Evolutionary conservation across 2,888 invertebrate species (phyloP), one percentile per base, ranked within the genome.

Genomic region (Netelia melanura): DNA sequence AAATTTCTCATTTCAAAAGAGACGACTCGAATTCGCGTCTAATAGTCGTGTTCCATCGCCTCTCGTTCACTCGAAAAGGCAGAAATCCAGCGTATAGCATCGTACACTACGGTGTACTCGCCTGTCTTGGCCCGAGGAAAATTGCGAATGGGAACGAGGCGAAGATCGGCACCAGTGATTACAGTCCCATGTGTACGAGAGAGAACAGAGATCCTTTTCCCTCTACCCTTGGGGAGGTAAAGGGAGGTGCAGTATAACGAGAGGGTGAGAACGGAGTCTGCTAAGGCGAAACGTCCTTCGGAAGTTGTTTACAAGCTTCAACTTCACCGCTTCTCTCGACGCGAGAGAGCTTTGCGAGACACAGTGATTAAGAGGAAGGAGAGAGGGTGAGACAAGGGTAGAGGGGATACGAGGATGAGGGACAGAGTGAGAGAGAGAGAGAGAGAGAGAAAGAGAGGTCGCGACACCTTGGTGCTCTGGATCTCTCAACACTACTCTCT

Each of bases 261-360:
- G 56, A 74, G 58, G 23, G 62, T 43, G 48, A 74, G 52, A 62
- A 52, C 25, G 5, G 62, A 65, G 68, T 74, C 80, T 71, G 56
- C 75, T 56, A 43, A 80, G 70, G 48, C 75, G 75, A 71, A 82
- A 83, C 64, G 83, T 83, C 83, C 58, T 75, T 83, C 70, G 83
- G 75, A 80, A 83, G 83, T 83, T 83, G 83, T 83, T 83, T 83
- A 80, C 83, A 83, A 71, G 83, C 83, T 83, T 83, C 79, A 71
- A 78, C 83, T 79, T 65, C 75, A 65, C 56, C 79, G 75, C 75
- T 70, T 75, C 83, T 74, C 74, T 56, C 14, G 44, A 25, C 17
- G 23, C 48, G 9, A 52, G 64, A 75, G 64, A 68, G 23, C 67
- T 67, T 38, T 17, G 78, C 44, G 54, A 64, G 48, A 48, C 14